Evolutionary conservation across 2,888 invertebrate genomes (phyloP).

Genomic region (Spodoptera exigua): DNA sequence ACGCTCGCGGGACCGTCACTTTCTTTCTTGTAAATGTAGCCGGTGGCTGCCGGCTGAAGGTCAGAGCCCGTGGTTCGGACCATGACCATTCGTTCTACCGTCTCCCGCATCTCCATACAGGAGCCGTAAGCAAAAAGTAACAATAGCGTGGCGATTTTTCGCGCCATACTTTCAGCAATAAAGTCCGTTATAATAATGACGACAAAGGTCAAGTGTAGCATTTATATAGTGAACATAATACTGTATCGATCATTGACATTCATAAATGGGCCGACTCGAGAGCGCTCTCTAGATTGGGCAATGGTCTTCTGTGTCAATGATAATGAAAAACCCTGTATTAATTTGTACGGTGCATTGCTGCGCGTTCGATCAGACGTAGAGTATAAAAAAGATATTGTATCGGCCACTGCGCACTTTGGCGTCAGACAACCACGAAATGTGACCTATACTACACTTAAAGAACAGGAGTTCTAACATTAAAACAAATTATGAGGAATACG

Average conservation of each 20-base stretch:
- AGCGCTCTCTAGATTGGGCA: slow-evolving; percentile 85
- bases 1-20: slow-evolving; percentile 84
- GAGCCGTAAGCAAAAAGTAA: slow-evolving; percentile 67
- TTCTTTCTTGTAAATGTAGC: slow-evolving; percentile 88
- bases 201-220: slow-evolving; percentile 78
- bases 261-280: slow-evolving; percentile 81
- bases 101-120: slow-evolving; percentile 85
- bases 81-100: slow-evolving; percentile 87
- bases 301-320: slow-evolving; percentile 88
- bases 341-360: slow-evolving; percentile 82
- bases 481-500: background rate
- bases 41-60: slow-evolving; percentile 89
- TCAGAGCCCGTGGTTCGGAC: slow-evolving; percentile 89
- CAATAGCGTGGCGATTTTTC: slow-evolving; percentile 68
- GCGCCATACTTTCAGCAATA: slow-evolving; percentile 77
- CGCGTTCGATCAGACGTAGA: slow-evolving; percentile 67
- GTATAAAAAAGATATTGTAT: slow-evolving; percentile 55
- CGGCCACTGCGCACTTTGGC: slow-evolving; percentile 33
- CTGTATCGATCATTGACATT: slow-evolving; percentile 83
- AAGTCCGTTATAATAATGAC: slow-evolving; percentile 77
- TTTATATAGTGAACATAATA: slow-evolving; percentile 85
- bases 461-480: background rate
- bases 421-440: slow-evolving; percentile 36
- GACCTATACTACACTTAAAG: slow-evolving; percentile 15
- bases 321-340: slow-evolving; percentile 85